These are phyloP conservation scores for Philotrypesis tridentata DNA, from an alignment of 1,140 invertebrate species.

Conservation along the genomic window DNA sequence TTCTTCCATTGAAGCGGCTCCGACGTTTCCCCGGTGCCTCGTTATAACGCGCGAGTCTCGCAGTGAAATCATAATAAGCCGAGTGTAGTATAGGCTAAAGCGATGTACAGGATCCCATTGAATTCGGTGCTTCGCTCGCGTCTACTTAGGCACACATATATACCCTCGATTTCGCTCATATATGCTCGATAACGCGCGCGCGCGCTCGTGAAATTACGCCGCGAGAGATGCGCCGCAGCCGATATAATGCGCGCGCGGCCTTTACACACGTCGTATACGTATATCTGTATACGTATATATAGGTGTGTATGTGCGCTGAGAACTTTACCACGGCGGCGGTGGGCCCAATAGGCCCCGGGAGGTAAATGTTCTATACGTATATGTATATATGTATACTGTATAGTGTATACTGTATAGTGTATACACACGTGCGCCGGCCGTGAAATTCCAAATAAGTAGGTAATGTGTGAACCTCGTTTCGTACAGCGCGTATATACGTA, in stretches of 20 bases:
- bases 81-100: too few relatives aligned
- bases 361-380: slow-evolving; percentile 29
- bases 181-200: slow-evolving; percentile 39
- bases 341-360: slow-evolving; percentile 57
- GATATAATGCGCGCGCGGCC: slow-evolving; percentile 27
- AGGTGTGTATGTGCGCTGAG: slow-evolving; percentile 54
- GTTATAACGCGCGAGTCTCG: too few relatives aligned
- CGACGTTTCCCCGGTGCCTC: too few relatives aligned
- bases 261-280: too few relatives aligned
- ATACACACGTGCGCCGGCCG: not conserved
- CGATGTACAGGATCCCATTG: too few relatives aligned
- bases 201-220: too few relatives aligned
- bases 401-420: too few relatives aligned
- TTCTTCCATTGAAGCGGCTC: too few relatives aligned
- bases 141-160: too few relatives aligned
- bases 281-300: too few relatives aligned
- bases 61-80: too few relatives aligned
- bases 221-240: slow-evolving; percentile 47
- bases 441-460: slow-evolving; percentile 48
- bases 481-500: not conserved
- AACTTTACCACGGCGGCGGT: slow-evolving; percentile 69
- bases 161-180: slow-evolving; percentile 29
- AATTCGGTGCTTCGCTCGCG: too few relatives aligned
- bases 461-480: slow-evolving; percentile 41
- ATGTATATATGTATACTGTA: not conserved